Conservation (phyloP, 2,888 invertebrate genomes). For the Gastracanthus pulcherrimus region DNA sequence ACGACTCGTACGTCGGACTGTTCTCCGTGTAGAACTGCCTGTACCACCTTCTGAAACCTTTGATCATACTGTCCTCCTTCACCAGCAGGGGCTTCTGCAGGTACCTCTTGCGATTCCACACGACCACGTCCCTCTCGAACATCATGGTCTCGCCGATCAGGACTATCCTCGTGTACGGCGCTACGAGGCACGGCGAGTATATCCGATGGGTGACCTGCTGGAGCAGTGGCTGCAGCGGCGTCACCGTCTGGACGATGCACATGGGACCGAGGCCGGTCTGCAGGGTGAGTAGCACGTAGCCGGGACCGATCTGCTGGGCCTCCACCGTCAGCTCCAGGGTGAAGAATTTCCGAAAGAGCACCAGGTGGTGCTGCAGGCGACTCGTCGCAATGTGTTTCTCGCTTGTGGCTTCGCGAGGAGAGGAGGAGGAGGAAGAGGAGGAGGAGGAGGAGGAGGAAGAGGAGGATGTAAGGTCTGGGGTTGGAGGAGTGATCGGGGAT, state of each 20-base stretch:
- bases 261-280: slow-evolving; percentile 81
- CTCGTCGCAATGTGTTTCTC: slow-evolving; percentile 83
- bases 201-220: slow-evolving; percentile 89
- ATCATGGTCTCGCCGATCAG: slow-evolving; percentile 85
- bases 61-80: slow-evolving; percentile 86
- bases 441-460: no score
- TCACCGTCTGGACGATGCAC: slow-evolving; percentile 87
- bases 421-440: no score
- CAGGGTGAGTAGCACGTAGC: slow-evolving; percentile 86
- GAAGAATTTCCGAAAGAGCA: slow-evolving; percentile 80
- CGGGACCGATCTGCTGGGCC: slow-evolving; percentile 85
- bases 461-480: slow-evolving; percentile 31
- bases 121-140: slow-evolving; percentile 90
- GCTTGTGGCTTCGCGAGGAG: not conserved
- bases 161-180: slow-evolving; percentile 83
- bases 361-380: slow-evolving; percentile 82
- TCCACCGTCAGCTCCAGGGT: slow-evolving; percentile 81
- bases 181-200: slow-evolving; percentile 82
- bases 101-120: slow-evolving; percentile 93
- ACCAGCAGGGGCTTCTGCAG: slow-evolving; percentile 85
- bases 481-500: not conserved
- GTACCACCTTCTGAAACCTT: slow-evolving; percentile 89
- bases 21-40: slow-evolving; percentile 90
- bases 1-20: slow-evolving; percentile 80
- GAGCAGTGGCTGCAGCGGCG: slow-evolving; percentile 86